phyloP scores from a whole-genome alignment of 2,113 vertebrate genomes.

The Atrichornis clamosus region DNA sequence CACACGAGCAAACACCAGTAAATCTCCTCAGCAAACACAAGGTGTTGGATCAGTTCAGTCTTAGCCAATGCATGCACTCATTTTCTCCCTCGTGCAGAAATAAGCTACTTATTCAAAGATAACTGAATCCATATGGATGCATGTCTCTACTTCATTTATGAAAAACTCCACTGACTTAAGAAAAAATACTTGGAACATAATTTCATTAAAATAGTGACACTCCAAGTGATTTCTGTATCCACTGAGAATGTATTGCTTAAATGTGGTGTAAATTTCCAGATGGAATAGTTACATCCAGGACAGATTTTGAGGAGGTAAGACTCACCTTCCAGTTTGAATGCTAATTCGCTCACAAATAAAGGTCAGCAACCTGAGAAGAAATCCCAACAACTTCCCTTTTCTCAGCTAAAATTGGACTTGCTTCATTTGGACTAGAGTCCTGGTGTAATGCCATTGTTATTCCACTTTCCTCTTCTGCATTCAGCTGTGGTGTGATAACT shows the following conservation, averaged over 20 bases:
- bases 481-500: neutral
- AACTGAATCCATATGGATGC: neutral
- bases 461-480: neutral
- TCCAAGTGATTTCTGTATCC: neutral
- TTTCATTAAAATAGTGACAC: neutral
- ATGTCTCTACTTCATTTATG: neutral
- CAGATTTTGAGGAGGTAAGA: neutral
- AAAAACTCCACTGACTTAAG: neutral
- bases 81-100: neutral
- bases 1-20: neutral
- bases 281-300: neutral
- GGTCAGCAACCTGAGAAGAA: neutral
- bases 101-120: neutral
- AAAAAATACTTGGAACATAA: neutral
- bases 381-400: neutral
- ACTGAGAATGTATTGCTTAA: neutral
- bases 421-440: neutral
- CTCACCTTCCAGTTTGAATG: neutral
- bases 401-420: neutral
- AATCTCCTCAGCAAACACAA: neutral
- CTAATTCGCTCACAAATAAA: neutral
- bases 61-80: neutral
- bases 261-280: neutral
- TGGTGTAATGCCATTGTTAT: neutral
- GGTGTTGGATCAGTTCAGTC: neutral